A percentile compares a stretch with the other conserved stretches of the same genome.
Evolutionary conservation across 1,140 invertebrate species (phyloP).

Genomic region (Phocides pigmalion): DNA sequence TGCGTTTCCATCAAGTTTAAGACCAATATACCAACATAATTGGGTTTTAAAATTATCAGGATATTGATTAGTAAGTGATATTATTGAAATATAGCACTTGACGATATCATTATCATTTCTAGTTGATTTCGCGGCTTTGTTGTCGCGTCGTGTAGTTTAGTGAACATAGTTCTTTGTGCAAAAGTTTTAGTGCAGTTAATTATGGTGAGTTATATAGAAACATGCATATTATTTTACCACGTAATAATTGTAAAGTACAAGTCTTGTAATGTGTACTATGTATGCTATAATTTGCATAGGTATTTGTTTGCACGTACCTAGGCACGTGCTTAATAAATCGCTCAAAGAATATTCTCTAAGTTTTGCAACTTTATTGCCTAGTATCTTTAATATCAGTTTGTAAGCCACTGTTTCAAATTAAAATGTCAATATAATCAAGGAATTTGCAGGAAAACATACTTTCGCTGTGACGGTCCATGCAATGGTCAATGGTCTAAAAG

Average conservation of each 20-base stretch:
- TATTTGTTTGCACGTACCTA: not conserved
- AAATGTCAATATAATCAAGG: too few relatives aligned
- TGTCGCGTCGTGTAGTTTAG: conserved; percentile 47
- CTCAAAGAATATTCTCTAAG: not conserved
- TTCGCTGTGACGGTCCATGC: too few relatives aligned
- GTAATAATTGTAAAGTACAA: not conserved
- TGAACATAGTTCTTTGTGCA: conserved; percentile 5
- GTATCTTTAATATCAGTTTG: not conserved
- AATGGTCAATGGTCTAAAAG: too few relatives aligned
- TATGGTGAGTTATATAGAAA: conserved; percentile 34
- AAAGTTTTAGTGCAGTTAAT: conserved; percentile 15
- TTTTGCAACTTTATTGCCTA: not conserved
- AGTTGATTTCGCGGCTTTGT: conserved; percentile 54
- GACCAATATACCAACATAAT: conserved; percentile 15
- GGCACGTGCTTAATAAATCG: not conserved
- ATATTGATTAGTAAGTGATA: conserved; percentile 59
- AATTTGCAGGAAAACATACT: too few relatives aligned
- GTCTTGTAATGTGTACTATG: not conserved
- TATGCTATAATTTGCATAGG: not conserved
- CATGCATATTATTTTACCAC: not conserved
- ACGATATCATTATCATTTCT: conserved; percentile 52
- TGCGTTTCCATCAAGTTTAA: conserved; percentile 2
- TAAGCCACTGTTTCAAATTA: conserved; percentile 6
- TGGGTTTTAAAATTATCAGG: conserved; percentile 41
- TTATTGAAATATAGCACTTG: conserved; percentile 56